These are phyloP conservation scores for Apodemia hepburni DNA, from an alignment of 2,888 invertebrate species.

Conservation along the genomic window DNA sequence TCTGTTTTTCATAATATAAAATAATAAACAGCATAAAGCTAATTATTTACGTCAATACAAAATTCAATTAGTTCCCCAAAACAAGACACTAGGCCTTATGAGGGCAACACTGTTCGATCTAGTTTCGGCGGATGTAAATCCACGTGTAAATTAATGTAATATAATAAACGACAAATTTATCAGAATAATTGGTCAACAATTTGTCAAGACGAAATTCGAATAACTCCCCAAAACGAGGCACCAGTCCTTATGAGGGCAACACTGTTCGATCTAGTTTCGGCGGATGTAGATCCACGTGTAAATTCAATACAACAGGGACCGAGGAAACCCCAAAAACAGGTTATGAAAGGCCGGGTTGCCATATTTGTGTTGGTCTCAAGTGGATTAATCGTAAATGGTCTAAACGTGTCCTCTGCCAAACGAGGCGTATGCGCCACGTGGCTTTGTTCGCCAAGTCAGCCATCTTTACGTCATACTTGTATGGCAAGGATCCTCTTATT, in stretches of 20 bases:
- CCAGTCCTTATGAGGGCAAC: not conserved
- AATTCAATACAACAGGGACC: conserved; percentile 50
- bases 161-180: no score
- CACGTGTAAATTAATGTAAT: conserved; percentile 38
- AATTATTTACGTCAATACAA: not conserved
- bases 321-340: conserved; percentile 79
- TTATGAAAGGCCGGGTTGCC: conserved; percentile 75
- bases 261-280: conserved; percentile 29
- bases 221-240: not conserved
- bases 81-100: not conserved
- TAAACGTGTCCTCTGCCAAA: conserved; percentile 50
- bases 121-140: conserved; percentile 32
- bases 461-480: conserved; percentile 61
- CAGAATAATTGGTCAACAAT: not conserved
- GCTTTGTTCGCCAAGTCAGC: conserved; percentile 50
- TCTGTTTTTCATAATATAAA: no score
- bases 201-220: not conserved
- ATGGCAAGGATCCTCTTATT: conserved; percentile 52
- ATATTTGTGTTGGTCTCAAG: conserved; percentile 72
- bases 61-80: conserved; percentile 1
- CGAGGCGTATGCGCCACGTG: conserved; percentile 34
- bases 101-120: conserved; percentile 21
- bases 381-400: conserved; percentile 79
- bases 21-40: no score
- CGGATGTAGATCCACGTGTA: conserved; percentile 36